Evolutionary conservation across 2,888 invertebrate species (phyloP).

Genomic region (Chalcis sispes): DNA sequence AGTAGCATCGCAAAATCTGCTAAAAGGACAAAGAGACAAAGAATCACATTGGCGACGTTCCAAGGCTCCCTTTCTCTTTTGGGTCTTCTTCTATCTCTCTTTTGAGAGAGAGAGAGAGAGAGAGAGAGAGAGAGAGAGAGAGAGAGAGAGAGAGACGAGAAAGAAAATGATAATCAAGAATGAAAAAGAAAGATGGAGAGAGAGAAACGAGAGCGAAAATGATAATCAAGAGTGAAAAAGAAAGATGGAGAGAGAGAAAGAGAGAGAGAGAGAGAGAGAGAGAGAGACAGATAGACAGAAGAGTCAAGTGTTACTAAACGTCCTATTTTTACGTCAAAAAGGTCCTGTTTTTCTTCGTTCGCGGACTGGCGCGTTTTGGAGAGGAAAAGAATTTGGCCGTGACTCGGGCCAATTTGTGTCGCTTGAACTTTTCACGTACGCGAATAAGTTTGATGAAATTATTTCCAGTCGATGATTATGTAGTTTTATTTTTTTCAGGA

Average conservation of each 20-base stretch:
- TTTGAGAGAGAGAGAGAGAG: too few species aligned
- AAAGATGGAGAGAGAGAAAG: too few species aligned
- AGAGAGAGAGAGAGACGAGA: too few species aligned
- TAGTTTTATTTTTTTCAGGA: too few species aligned
- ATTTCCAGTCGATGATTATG: too few species aligned
- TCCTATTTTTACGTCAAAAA: slow-evolving; percentile 23
- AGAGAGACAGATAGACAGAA: slow-evolving; percentile 24
- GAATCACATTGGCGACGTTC: slow-evolving; percentile 25
- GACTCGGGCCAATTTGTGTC: not conserved
- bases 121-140: too few species aligned
- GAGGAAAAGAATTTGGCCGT: not conserved
- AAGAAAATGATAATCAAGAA: too few species aligned
- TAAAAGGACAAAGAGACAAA: slow-evolving; percentile 14
- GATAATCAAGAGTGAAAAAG: too few species aligned
- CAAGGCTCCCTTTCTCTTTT: not conserved
- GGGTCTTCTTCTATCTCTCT: not conserved
- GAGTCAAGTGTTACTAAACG: slow-evolving; percentile 6
- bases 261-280: too few species aligned
- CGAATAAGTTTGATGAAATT: too few species aligned
- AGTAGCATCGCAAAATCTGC: slow-evolving; percentile 1
- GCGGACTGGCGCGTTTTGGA: not conserved
- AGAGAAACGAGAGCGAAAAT: too few species aligned
- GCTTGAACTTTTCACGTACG: not conserved
- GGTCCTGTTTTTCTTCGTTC: not conserved
- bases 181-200: too few species aligned